These are phyloP conservation scores for Conger conger DNA, from an alignment of 2,113 vertebrate species.

Conservation along the genomic window DNA sequence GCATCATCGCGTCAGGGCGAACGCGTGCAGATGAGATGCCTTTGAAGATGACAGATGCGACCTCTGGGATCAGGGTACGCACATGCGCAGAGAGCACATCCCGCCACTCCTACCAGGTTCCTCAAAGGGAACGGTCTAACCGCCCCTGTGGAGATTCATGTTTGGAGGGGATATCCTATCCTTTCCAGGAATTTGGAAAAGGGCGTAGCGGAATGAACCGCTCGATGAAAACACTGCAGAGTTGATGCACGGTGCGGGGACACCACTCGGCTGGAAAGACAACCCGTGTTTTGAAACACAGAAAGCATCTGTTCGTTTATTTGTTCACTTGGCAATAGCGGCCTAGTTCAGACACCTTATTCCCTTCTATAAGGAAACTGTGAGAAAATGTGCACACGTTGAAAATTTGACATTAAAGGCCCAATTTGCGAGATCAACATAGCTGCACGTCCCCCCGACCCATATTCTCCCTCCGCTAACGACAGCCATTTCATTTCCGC, in stretches of 20 bases:
- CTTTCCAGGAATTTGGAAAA: slow-evolving; percentile 27
- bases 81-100: slow-evolving; percentile 21
- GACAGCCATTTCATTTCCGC: slow-evolving; percentile 52
- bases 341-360: neutral
- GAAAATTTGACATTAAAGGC: slow-evolving; percentile 19
- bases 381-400: slow-evolving; percentile 17
- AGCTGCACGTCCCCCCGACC: slow-evolving; percentile 39
- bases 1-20: slow-evolving; percentile 16
- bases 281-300: neutral
- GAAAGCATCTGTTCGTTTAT: neutral
- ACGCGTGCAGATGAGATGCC: slow-evolving; percentile 32
- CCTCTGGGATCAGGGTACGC: slow-evolving; percentile 3
- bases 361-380: slow-evolving; percentile 16
- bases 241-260: neutral
- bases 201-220: neutral
- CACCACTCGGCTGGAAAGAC: neutral
- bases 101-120: slow-evolving; percentile 14
- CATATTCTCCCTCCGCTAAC: slow-evolving; percentile 44
- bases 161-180: slow-evolving; percentile 9
- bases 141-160: slow-evolving; percentile 10
- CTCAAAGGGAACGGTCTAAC: neutral
- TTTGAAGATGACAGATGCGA: slow-evolving; percentile 20
- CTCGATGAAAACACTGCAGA: slow-evolving; percentile 9
- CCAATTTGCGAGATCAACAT: slow-evolving; percentile 30
- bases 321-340: neutral